A percentile compares a stretch with the other conserved stretches of the same genome.
phyloP scores from a whole-genome alignment of 1,140 invertebrate species.

The Ephestia elutella region DNA sequence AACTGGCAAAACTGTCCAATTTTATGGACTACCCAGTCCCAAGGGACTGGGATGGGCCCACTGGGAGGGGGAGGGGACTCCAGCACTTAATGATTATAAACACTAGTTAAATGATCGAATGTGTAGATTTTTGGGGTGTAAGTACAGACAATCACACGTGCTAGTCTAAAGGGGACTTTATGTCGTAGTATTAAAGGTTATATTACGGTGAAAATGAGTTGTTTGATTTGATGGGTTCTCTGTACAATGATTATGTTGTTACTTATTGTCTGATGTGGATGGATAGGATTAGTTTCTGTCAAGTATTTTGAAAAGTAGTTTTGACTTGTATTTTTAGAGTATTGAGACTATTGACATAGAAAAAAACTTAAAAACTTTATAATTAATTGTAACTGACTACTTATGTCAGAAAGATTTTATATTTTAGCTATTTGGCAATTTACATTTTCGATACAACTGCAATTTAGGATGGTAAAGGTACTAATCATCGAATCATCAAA shows the following conservation, averaged over 20 bases:
- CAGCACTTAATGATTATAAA: slow-evolving; percentile 31
- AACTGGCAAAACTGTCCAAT: slow-evolving; percentile 36
- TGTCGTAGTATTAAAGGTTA: neutral
- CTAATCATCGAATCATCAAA: too few species aligned
- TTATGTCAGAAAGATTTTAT: too few species aligned
- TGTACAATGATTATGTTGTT: slow-evolving; percentile 10
- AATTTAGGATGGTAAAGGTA: too few species aligned
- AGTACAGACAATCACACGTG: neutral
- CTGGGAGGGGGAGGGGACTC: slow-evolving; percentile 21
- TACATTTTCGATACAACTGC: too few species aligned
- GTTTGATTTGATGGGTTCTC: neutral
- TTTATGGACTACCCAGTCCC: slow-evolving; percentile 38
- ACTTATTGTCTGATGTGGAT: slow-evolving; percentile 1
- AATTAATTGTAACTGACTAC: too few species aligned
- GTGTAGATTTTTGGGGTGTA: slow-evolving; percentile 6
- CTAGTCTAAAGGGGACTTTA: neutral
- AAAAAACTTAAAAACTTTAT: too few species aligned
- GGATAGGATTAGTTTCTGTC: neutral
- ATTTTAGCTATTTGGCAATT: too few species aligned
- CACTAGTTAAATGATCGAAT: slow-evolving; percentile 32
- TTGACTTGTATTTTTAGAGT: too few species aligned
- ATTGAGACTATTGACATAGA: too few species aligned
- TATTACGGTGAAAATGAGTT: neutral
- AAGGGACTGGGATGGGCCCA: slow-evolving; percentile 24
- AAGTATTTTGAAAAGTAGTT: too few species aligned